Conservation (phyloP, 92 coral and sea anemone genomes). For the Porites rus region DNA sequence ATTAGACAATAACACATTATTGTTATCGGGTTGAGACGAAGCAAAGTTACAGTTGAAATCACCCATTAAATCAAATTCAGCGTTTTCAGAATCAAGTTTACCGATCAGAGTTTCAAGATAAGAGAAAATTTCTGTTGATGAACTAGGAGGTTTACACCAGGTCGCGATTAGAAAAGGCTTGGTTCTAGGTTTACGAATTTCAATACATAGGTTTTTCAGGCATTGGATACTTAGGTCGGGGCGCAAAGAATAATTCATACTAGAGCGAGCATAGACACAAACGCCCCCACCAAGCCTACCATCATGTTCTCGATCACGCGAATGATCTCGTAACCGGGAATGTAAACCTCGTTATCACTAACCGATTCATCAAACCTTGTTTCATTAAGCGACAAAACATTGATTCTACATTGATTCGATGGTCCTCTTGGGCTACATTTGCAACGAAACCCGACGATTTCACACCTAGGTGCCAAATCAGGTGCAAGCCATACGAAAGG, state of each 20-base stretch:
- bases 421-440: constrained; percentile 15
- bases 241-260: constrained; percentile 18
- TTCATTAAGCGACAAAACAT: constrained; percentile 64
- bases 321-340: constrained; percentile 65
- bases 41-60: constrained; percentile 68
- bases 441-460: constrained; percentile 41
- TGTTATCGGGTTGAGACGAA: constrained; percentile 52
- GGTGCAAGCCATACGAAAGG: constrained; percentile 10
- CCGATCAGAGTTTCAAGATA: constrained; percentile 51
- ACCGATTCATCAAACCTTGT: constrained; percentile 66
- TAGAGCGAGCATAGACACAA: constrained; percentile 64
- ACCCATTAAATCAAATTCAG: constrained; percentile 62
- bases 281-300: constrained; percentile 68
- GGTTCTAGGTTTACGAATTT: constrained; percentile 67
- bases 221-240: constrained; percentile 27
- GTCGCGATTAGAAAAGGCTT: constrained; percentile 65
- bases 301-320: constrained; percentile 29
- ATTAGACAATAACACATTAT: constrained; percentile 28
- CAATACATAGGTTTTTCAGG: constrained; percentile 59
- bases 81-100: constrained; percentile 57
- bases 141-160: constrained; percentile 69
- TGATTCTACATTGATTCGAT: constrained; percentile 4
- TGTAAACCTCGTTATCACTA: constrained; percentile 59
- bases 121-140: constrained; percentile 33
- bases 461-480: constrained; percentile 30